Conservation (phyloP, 2,113 vertebrate species). For the Bos taurus region ARS-UCD2.0 NC_037333.1:14172501-14173000, state of each 20-base stretch:
- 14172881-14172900: not conserved
- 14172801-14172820: not conserved
- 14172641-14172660: not conserved
- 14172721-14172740: not conserved
- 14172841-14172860: not conserved
- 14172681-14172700: not conserved
- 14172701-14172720: not conserved
- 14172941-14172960: not conserved
- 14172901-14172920: not conserved
- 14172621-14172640: not conserved
- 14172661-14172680: not conserved
- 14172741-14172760: not conserved
- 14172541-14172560: not conserved
- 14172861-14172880: not conserved
- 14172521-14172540: not conserved
- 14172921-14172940: not conserved
- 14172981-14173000: not conserved
- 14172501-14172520: not conserved
- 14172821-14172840: not conserved
- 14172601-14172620: not conserved
- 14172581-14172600: not conserved
- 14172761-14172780: not conserved
- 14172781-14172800: not conserved
- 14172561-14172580: not conserved
- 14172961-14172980: not conserved